These are phyloP conservation scores for Trissolcus brochymenae DNA, from an alignment of 2,888 invertebrate genomes.

Conservation along the genomic window DNA sequence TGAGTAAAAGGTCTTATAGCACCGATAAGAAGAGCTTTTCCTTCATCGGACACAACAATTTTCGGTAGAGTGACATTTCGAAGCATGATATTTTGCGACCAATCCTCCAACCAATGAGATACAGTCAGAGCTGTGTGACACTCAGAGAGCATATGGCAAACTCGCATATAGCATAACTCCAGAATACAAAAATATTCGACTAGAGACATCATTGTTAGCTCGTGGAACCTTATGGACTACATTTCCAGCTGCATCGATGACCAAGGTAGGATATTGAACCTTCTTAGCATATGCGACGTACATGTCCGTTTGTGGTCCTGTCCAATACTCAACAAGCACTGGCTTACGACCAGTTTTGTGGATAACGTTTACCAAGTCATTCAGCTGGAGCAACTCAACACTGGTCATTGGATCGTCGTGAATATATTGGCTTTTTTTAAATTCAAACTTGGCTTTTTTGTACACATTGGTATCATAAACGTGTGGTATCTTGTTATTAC, in stretches of 20 bases:
- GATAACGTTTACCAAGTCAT: not conserved
- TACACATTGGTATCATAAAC: not conserved
- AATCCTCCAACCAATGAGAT: not conserved
- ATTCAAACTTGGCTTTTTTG: not conserved
- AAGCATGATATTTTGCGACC: not conserved
- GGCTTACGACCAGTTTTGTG: not conserved
- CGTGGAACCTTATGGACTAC: not conserved
- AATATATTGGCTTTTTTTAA: not conserved
- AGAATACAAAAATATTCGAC: not conserved
- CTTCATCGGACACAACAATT: not conserved
- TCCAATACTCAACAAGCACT: constrained; percentile 2
- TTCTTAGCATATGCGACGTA: not conserved
- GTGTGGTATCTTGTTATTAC: not conserved
- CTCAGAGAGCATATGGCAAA: constrained; percentile 23
- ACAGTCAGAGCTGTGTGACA: constrained; percentile 12
- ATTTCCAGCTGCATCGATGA: not conserved
- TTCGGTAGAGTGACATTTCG: not conserved
- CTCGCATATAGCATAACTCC: not conserved
- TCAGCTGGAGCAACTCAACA: not conserved
- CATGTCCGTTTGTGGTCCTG: not conserved
- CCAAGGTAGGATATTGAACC: not conserved
- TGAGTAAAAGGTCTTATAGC: not conserved
- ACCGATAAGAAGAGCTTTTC: not conserved
- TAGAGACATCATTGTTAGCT: not conserved
- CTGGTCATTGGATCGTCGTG: not conserved